Evolutionary conservation across 2,113 vertebrate genomes (phyloP).

Genomic region (Semnornis frantzii): DNA sequence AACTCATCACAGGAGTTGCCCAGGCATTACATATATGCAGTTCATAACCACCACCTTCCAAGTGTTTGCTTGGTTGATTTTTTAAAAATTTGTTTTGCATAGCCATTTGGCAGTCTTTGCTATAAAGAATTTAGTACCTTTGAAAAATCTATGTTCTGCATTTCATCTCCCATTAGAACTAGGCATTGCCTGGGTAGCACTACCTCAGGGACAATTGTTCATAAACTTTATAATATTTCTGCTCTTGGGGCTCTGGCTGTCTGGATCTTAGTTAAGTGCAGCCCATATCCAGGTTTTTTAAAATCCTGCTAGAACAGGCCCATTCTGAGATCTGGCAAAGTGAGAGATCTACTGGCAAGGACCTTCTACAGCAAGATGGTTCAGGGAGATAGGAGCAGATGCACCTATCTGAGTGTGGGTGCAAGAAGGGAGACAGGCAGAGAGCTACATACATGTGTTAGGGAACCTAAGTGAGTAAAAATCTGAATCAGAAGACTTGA

Average conservation of each 20-base stretch:
- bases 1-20: fast-evolving
- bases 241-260: neutral
- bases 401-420: fast-evolving
- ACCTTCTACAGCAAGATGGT: neutral
- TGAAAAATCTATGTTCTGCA: neutral
- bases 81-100: neutral
- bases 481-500: neutral
- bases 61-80: too few relatives aligned
- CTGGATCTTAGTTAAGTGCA: neutral
- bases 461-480: neutral
- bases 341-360: neutral
- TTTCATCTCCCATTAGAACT: neutral
- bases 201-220: neutral
- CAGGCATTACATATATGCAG: fast-evolving
- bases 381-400: neutral
- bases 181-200: neutral
- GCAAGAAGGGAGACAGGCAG: neutral
- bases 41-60: neutral
- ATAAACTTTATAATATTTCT: neutral
- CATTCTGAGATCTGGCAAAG: neutral
- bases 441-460: neutral
- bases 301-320: neutral
- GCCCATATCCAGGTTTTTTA: neutral
- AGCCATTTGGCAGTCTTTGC: neutral
- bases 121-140: neutral